These are phyloP conservation scores for Lepidocyrtoides sp. DNA, from an alignment of 2,888 invertebrate genomes.

Conservation along the genomic window DNA sequence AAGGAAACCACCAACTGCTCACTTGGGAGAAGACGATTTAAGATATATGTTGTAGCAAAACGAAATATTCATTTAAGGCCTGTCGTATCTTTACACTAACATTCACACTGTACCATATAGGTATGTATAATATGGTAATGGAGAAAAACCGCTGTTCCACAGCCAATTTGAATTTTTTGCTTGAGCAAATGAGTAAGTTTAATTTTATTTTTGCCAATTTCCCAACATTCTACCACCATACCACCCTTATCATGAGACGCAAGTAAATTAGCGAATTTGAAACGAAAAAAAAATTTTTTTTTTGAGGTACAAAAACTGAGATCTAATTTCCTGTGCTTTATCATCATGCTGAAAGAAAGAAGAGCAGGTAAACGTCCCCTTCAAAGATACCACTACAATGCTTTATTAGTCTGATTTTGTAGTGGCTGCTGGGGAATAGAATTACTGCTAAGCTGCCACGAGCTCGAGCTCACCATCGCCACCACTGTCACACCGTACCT, in stretches of 20 bases:
- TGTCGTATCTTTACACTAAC: neutral
- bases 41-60: neutral
- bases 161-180: conserved; percentile 61
- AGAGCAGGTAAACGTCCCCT: neutral
- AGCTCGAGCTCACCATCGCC: neutral
- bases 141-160: conserved; percentile 29
- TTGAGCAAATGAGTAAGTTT: conserved; percentile 1
- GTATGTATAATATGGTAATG: neutral
- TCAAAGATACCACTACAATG: neutral
- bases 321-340: conserved; percentile 41
- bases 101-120: neutral
- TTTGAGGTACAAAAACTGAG: neutral
- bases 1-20: conserved; percentile 54
- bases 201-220: too few species aligned
- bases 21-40: conserved; percentile 42
- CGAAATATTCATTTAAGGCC: too few species aligned
- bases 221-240: neutral
- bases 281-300: too few species aligned
- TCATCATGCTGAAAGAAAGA: conserved; percentile 40
- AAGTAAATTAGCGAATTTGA: conserved; percentile 31
- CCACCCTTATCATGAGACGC: neutral
- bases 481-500: too few species aligned
- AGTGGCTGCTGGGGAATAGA: neutral
- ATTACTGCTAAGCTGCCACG: conserved; percentile 19
- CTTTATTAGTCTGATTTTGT: neutral